These are phyloP conservation scores for Miltochrista miniata DNA, from an alignment of 2,888 invertebrate genomes.

Conservation along the genomic window DNA sequence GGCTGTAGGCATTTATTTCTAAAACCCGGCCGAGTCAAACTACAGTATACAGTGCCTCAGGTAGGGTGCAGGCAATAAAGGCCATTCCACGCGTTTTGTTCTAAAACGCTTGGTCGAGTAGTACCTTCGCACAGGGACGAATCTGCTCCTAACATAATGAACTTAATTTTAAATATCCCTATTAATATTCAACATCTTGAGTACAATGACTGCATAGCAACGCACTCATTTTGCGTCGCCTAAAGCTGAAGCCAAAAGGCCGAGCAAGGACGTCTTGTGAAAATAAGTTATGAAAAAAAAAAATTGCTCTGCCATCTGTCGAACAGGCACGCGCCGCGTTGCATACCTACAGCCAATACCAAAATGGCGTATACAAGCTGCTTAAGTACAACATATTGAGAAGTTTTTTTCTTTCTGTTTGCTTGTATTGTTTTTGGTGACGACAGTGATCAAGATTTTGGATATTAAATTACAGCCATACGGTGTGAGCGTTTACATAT, in stretches of 20 bases:
- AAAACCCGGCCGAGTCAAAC: too few relatives aligned
- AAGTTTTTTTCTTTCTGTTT: slow-evolving; percentile 1
- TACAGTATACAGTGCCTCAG: too few relatives aligned
- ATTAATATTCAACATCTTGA: too few relatives aligned
- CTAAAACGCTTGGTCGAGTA: too few relatives aligned
- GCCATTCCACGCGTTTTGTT: too few relatives aligned
- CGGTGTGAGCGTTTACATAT: too few relatives aligned
- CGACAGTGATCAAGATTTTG: background rate
- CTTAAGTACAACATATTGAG: slow-evolving; percentile 21
- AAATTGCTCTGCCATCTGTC: slow-evolving; percentile 38
- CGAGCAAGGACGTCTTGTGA: slow-evolving; percentile 38
- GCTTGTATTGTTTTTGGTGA: slow-evolving; percentile 5
- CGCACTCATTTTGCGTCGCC: slow-evolving; percentile 1
- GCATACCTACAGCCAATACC: slow-evolving; percentile 42
- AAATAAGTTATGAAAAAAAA: slow-evolving; percentile 23
- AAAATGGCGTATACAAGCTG: slow-evolving; percentile 17
- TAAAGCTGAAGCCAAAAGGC: slow-evolving; percentile 27
- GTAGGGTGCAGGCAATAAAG: too few relatives aligned
- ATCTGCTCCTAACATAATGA: too few relatives aligned
- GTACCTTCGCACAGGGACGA: too few relatives aligned
- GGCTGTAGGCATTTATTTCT: too few relatives aligned
- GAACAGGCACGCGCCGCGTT: slow-evolving; percentile 52
- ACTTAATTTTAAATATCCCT: too few relatives aligned
- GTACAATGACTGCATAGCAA: slow-evolving; percentile 1
- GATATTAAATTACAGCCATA: too few relatives aligned